Conservation (phyloP, 1,140 invertebrate species). For the Monomorium pharaonis region DNA sequence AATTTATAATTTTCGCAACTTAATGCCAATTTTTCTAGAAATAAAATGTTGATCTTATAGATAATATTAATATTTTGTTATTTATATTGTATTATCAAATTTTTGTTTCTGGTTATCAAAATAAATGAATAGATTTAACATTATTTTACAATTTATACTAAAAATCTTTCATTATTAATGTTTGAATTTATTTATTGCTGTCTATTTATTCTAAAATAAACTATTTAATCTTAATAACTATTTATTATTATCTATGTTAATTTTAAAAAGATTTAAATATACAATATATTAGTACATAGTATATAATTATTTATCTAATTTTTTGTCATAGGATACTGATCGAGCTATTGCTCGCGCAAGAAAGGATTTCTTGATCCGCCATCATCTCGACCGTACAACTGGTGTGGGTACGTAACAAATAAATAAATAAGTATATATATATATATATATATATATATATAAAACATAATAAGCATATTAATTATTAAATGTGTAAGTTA, state of each 20-base stretch:
- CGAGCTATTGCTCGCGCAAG: conserved; percentile 85
- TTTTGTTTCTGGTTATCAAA: too few species aligned
- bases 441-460: too few species aligned
- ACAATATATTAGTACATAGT: too few species aligned
- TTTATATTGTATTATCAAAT: background rate
- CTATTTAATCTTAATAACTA: background rate
- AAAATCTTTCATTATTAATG: too few species aligned
- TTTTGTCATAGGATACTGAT: conserved; percentile 81
- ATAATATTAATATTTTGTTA: background rate
- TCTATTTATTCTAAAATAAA: background rate
- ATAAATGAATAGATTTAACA: too few species aligned
- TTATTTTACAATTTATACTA: background rate
- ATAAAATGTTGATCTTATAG: background rate
- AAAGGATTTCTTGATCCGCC: conserved; percentile 87
- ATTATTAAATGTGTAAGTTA: background rate
- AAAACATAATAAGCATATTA: background rate
- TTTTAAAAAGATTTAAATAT: too few species aligned
- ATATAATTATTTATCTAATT: background rate
- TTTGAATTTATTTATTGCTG: background rate
- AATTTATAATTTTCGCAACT: background rate
- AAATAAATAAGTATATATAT: conserved; percentile 21
- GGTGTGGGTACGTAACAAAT: conserved; percentile 86
- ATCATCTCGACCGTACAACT: conserved; percentile 90
- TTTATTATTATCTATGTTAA: background rate
- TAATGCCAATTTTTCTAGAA: background rate